Conservation (phyloP, 2,888 invertebrate species). For the Leptura quadrifasciata region DNA sequence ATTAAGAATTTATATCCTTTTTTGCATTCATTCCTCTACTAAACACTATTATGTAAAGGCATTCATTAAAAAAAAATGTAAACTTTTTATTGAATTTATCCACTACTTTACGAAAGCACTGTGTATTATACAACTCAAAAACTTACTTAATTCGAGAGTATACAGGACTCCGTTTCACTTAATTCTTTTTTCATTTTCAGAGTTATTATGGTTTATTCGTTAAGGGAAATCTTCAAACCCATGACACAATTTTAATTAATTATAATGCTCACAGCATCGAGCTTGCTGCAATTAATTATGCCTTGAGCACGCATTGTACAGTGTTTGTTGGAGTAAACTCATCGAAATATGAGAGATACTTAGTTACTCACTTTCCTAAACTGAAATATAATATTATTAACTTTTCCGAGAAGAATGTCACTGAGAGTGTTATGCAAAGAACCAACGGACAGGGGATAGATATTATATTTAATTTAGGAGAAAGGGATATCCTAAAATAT, state of each 20-base stretch:
- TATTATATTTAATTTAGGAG: conserved; percentile 12
- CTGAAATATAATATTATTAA: neutral
- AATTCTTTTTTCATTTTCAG: conserved; percentile 42
- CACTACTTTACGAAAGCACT: no score
- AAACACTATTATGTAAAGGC: no score
- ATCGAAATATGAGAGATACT: neutral
- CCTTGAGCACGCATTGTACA: neutral
- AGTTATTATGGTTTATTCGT: conserved; percentile 47
- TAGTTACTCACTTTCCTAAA: neutral
- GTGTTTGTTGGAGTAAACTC: neutral
- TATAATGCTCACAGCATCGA: conserved; percentile 6
- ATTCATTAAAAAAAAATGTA: no score
- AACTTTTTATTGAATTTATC: no score
- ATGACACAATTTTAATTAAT: conserved; percentile 18
- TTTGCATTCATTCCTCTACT: no score
- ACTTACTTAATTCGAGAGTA: no score
- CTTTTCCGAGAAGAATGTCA: neutral
- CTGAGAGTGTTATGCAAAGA: neutral
- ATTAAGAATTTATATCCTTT: no score
- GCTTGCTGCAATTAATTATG: neutral
- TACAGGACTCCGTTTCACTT: neutral
- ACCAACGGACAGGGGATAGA: neutral
- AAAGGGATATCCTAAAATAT: neutral
- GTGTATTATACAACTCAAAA: no score
- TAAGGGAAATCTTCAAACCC: conserved; percentile 35